Base-by-base conservation (phyloP, 2,113 vertebrate genomes). In the Scartelaos histophorus region DNA sequence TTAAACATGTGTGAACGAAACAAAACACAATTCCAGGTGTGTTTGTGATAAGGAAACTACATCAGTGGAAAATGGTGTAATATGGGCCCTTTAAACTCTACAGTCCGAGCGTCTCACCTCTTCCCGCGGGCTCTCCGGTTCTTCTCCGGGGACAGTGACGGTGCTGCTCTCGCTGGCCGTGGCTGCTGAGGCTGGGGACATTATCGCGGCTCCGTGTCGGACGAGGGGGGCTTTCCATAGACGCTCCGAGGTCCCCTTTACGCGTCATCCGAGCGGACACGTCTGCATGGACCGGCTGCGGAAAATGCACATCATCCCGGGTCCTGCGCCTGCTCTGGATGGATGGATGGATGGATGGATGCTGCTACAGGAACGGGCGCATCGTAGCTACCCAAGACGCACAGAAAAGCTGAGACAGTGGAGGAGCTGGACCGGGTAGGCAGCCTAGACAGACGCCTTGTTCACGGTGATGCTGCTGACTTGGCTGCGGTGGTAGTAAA, bases 141-240 rank as follows among this genome's bases (percentile, higher is more conserved):
- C 90, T 73, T 92, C 89, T 34, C 91, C 90, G 66, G 91, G 88
- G 47, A 87, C 86, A 46, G 67, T 67, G 79, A 81, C 74, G 74
- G 79, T 87, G 87, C 86, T 88, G 88, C 91, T 89, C n/a, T 92
- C 91, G 85, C 89, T 89, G 74, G 86, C 88, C 46, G 89, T 76
- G 10, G 91, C 88, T 78, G 89, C 91, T 71, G 91, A 93, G 79
- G 91, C 92, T 75, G 91, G 91, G 85, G 91, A 93, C 93, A 94
- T 94, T 87, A 17, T 65, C 91, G 86, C 86, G 85, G 81, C 86
- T 88, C 83, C 72, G 79, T 47, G 24, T 68, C 69, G 81, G 74
- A 82, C 67, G 75, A 81, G 69, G 70, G 68, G 80, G 73, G 67
- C 51, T 43, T 78, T 77, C 85, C 78, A 75, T 72, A 84, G 83